phyloP scores from a whole-genome alignment of 2,888 invertebrate genomes.

The Protophormia terraenovae region DNA sequence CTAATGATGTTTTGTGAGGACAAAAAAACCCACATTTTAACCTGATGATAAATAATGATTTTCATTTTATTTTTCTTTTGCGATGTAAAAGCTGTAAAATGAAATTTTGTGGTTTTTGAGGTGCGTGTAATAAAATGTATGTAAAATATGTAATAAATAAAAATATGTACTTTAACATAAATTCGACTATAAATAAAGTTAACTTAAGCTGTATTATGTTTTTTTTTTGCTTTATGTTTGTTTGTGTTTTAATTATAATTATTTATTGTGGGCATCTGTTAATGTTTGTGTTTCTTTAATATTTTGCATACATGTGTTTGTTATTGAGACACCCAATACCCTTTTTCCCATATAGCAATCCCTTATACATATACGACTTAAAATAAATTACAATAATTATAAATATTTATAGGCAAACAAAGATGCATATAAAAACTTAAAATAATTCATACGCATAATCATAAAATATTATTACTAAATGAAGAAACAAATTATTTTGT shows the following conservation, averaged over 20 bases:
- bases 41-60: neutral
- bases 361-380: neutral
- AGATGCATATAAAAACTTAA: neutral
- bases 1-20: slow-evolving; percentile 8
- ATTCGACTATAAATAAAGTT: neutral
- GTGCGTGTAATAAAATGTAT: neutral
- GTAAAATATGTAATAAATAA: neutral
- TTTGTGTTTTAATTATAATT: neutral
- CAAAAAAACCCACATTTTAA: neutral
- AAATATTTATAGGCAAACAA: neutral
- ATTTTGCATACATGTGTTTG: neutral
- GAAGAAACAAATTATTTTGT: neutral
- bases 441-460: neutral
- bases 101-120: slow-evolving; percentile 21
- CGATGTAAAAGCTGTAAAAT: neutral
- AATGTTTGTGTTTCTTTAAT: neutral
- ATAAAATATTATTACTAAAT: neutral
- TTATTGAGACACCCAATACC: neutral
- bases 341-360: neutral
- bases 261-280: neutral
- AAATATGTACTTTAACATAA: neutral
- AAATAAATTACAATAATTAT: neutral
- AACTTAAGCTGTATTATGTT: neutral
- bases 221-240: too few relatives aligned
- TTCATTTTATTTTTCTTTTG: neutral